Evolutionary conservation across 2,797 vertebrate species (phyloP).

Genomic region (Hipposideros larvatus): DNA sequence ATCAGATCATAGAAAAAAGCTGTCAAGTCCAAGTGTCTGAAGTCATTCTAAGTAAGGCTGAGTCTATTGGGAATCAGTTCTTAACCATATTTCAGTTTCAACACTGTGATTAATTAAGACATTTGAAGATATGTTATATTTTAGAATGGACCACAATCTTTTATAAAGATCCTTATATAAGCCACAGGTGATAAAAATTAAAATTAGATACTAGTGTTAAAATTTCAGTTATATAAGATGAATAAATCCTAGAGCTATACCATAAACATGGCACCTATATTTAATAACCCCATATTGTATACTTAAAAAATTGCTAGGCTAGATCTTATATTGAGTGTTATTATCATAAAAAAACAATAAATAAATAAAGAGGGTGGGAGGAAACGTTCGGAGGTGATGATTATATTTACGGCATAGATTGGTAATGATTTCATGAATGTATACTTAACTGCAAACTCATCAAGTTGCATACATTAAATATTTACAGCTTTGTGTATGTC

Average conservation of each 20-base stretch:
- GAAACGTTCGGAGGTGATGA: background rate
- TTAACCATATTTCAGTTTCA: background rate
- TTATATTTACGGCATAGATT: background rate
- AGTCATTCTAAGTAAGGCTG: background rate
- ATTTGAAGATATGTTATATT: background rate
- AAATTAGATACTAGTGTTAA: constrained; percentile 16
- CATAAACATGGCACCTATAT: background rate
- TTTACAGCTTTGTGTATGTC: background rate
- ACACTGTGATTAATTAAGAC: background rate
- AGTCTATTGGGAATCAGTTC: background rate
- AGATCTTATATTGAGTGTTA: background rate
- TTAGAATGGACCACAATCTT: background rate
- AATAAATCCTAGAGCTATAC: background rate
- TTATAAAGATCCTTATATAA: background rate
- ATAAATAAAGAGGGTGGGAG: background rate
- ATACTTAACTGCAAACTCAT: background rate
- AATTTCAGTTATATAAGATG: background rate
- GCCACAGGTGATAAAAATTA: background rate
- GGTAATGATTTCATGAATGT: background rate
- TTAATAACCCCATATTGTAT: background rate
- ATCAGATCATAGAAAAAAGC: background rate
- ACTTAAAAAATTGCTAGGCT: background rate
- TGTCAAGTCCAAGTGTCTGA: background rate
- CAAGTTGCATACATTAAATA: background rate
- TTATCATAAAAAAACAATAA: background rate